Evolutionary conservation across 64 coral and sea anemone genomes (phyloP), one percentile per base, ranked within the genome.

Genomic region (Acropora tenuis): DNA sequence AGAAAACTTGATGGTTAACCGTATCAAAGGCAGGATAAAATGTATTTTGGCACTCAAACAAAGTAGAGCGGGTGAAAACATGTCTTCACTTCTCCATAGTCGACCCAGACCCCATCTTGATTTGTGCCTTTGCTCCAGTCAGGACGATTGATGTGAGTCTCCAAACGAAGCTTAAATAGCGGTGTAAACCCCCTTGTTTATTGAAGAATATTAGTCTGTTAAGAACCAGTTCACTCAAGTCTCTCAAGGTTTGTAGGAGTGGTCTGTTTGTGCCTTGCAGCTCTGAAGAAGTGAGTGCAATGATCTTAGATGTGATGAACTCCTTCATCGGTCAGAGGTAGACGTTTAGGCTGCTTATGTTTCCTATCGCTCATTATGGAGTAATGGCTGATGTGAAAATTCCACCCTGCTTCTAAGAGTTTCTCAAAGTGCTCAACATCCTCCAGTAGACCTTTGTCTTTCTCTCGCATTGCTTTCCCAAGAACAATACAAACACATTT

Each of bases 161-260:
- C 72, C 16, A 88, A 40, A 9, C 16, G 71, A 74, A 89, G 68
- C 42, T 17, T 30, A 30, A 30, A 30, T 60, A 3, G 87, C 72
- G 6, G 74, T 50, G 49, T 88, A 69, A 55, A 69, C 86, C 15
- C 71, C 86, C 78, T 75, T 78, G 2, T 74, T 89, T 60, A 55
- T 84, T 84, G 45, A 89, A 78, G 87, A 89, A 45, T n/a, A 89
- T 89, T 8, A 89, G 8, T 75, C 88, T 89, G 76, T 75, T 76
- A 3, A 89, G 75, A 3, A 75, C 71, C 71, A 89, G 6, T 75
- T 89, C 76, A 67, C 50, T 75, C 1, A 89, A 55, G 9, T 89
- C 71, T 66, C 75, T 16, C 57, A 58, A 85, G 82, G 82, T 85
- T 16, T 41, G 82, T 85, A 85, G 1, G 5, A 2, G 2, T 84